Base-by-base conservation (phyloP, 2,888 invertebrate genomes). In the Hydriomena furcata region DNA sequence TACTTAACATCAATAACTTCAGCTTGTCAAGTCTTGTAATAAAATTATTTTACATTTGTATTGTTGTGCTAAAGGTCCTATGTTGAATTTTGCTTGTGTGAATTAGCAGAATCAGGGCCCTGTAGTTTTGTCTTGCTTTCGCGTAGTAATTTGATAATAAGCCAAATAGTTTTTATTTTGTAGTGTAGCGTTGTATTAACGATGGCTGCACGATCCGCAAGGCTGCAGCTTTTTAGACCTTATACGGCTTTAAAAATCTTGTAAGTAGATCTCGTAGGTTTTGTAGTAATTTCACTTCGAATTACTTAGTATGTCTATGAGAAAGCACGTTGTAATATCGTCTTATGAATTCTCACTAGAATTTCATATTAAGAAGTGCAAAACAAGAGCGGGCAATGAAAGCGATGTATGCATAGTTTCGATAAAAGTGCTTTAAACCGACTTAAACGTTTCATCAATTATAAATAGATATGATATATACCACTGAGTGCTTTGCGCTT, bases 201-300 rank as follows among this genome's bases (percentile, higher is more conserved):
- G 65, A 67, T 66, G 68, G 73, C 76, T 71, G 78, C 77, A 74
- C 74, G 61, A 62, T 68, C 71, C 71, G 71, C 71, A 71, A 73
- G 83, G 85, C 86, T 85, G 85, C 88, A 84, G 88, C 89, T 85
- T 82, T 65, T 73, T 79, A 66, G 69, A 69, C 58, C 58, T 69
- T 66, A 66, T 68, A 67, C 65, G 63, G 71, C 72, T 73, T 74
- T 61, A 63, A 60, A 60, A 69, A 63, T 52, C 59, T 65, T 65
- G 64, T 64, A 65, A 62, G 66, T 79, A 72, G 70, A 76, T 72
- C 71, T 72, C 67, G 69, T 79, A 81, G 78, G 66, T 76, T 71
- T 69, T 63, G 67, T 81, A 77, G 77, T 72, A 59, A 61, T 71
- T 70, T 73, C 73, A 66, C 74, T 73, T 73, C 67, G 63, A 58